Base-by-base conservation (phyloP, 2,113 vertebrate genomes). In the Salminus brasiliensis region DNA sequence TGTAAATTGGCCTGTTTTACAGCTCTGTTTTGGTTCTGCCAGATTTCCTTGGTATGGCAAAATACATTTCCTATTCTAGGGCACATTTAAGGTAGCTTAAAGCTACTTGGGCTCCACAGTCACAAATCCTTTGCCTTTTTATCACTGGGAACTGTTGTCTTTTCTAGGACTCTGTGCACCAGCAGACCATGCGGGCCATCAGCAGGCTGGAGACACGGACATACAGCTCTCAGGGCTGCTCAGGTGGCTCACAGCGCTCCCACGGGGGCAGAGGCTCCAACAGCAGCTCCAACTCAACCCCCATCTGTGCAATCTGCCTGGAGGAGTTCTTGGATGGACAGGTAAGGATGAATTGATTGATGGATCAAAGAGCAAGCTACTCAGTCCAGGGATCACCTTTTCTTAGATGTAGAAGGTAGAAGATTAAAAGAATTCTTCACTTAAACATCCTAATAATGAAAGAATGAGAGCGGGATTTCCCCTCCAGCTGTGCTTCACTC, bases 281-380 rank as follows among this genome's bases (percentile, higher is more conserved):
- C 74, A 97, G 96, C 91, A 98, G 94, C 91, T 97, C 96, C 87
- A 95, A 93, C 85, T 99, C 97, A 0, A 91, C 93, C 52, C 97
- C 97, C 0, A 83, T 97, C 80, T 99, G 98, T 36, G 97, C 97
- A 8, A 95, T 99, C 87, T 99, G 98, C 83, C 92, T 99, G 87
- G 98, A 99, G 84, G 98, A 99, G 80, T 99, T 99, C 88, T 93
- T 93, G 15, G 97, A 99, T 21, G 98, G 97, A 0, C 97, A 99
- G 96, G 98, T 99, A 85, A 87, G 66, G 59, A 25, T 2, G 21
- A 39, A 23, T 16, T 60, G n/a, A 59, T 21, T 8, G 23, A 18
- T 1, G 4, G 8, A 25, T 18, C 23, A 25, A 16, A 41, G 18
- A 32, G 11, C 29, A 47, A n/a, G 32, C 25, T 1, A 57, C 12